phyloP scores from a whole-genome alignment of 2,113 vertebrate genomes.

The Catagonus wagneri region DNA sequence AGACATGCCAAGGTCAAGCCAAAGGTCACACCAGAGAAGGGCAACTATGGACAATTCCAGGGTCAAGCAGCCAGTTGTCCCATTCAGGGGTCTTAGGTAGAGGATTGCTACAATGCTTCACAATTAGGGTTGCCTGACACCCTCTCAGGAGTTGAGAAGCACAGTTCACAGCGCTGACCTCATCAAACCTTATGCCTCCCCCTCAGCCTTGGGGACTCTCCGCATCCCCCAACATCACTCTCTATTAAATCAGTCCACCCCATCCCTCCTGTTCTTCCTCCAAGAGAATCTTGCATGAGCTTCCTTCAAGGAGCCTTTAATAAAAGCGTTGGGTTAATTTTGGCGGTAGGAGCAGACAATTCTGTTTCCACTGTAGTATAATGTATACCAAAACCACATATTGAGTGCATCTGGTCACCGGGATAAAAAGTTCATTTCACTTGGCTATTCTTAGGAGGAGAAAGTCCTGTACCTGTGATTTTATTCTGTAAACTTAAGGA shows the following conservation, averaged over 20 bases:
- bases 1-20: not conserved
- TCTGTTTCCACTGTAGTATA: not conserved
- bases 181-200: not conserved
- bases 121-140: not conserved
- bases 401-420: not conserved
- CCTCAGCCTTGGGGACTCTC: not conserved
- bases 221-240: not conserved
- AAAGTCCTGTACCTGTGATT: not conserved
- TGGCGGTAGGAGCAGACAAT: not conserved
- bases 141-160: not conserved
- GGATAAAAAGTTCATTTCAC: not conserved
- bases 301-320: not conserved
- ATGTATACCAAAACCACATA: not conserved
- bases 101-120: not conserved
- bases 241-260: not conserved
- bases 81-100: not conserved
- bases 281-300: not conserved
- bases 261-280: not conserved
- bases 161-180: not conserved
- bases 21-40: not conserved
- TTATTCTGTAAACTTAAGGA: conserved; percentile 1
- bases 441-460: not conserved
- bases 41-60: not conserved
- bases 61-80: not conserved
- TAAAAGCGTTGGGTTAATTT: not conserved